Percentiles rank a stretch among this genome's conserved stretches.
These are phyloP conservation scores for Drosophila meridiana DNA, from an alignment of 2,888 invertebrate genomes.

Conservation along the genomic window DNA sequence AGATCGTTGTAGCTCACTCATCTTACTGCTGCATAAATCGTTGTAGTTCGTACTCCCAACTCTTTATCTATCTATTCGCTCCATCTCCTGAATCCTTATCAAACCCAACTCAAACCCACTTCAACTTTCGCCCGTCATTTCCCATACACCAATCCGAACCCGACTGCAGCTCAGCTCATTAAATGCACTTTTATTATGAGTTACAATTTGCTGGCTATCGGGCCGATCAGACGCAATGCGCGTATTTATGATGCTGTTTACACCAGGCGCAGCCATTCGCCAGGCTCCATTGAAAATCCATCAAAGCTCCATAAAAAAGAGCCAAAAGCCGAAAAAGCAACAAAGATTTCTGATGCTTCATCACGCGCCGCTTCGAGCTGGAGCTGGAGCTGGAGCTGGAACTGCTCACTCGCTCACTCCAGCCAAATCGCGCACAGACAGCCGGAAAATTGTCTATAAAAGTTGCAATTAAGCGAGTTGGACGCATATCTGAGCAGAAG, in stretches of 20 bases:
- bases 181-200: slow-evolving; percentile 14
- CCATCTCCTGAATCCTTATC: background rate
- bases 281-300: slow-evolving; percentile 60
- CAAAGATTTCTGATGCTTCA: slow-evolving; percentile 51
- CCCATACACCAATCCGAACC: background rate
- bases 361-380: slow-evolving; percentile 32
- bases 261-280: slow-evolving; percentile 34
- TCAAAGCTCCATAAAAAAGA: slow-evolving; percentile 40
- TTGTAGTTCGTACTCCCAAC: background rate
- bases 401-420: background rate
- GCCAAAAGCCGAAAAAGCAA: background rate
- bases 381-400: slow-evolving; percentile 37
- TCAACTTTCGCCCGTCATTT: slow-evolving; percentile 30
- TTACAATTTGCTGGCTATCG: slow-evolving; percentile 47
- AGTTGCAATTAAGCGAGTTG: slow-evolving; percentile 74
- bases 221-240: slow-evolving; percentile 38
- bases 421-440: slow-evolving; percentile 36
- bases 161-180: slow-evolving; percentile 18
- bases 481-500: slow-evolving; percentile 72
- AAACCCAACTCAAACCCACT: background rate
- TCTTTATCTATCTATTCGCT: too few relatives aligned
- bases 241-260: slow-evolving; percentile 68
- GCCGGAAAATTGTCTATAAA: slow-evolving; percentile 70
- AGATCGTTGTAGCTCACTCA: background rate
- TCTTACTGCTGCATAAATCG: background rate